Conservation (phyloP, 2,888 invertebrate genomes). For the Esperia sulphurella region DNA sequence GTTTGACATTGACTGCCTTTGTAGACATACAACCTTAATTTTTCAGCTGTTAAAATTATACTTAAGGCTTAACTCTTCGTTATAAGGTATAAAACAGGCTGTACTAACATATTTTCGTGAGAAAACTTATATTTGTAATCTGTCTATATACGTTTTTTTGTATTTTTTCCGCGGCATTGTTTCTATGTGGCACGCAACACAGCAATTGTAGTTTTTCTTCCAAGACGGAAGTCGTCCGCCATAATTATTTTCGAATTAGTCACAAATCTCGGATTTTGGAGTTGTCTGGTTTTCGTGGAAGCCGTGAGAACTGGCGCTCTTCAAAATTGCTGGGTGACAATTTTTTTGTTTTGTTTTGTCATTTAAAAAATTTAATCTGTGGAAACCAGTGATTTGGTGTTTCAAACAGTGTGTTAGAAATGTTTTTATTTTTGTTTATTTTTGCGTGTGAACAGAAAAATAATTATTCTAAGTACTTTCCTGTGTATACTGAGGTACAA, state of each 20-base stretch:
- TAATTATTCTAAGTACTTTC: too few relatives aligned
- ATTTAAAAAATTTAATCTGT: background rate
- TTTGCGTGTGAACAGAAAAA: background rate
- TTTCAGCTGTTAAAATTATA: background rate
- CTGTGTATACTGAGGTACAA: too few relatives aligned
- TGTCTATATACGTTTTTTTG: conserved; percentile 22
- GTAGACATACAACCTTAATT: background rate
- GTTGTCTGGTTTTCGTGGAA: conserved; percentile 1
- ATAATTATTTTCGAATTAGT: conserved; percentile 74
- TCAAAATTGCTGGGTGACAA: conserved; percentile 5
- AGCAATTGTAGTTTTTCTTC: conserved; percentile 65
- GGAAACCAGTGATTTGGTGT: background rate
- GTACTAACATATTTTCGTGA: background rate
- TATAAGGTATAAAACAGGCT: background rate
- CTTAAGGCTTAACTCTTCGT: background rate
- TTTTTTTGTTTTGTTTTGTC: conserved; percentile 6
- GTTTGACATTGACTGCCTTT: conserved; percentile 4
- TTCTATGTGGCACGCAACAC: conserved; percentile 59
- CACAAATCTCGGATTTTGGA: conserved; percentile 51
- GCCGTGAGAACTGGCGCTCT: background rate
- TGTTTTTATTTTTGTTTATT: background rate
- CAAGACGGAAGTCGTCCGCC: conserved; percentile 55
- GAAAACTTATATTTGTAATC: background rate
- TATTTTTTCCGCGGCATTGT: conserved; percentile 52
- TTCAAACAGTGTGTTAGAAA: background rate